A percentile compares a stretch with the other conserved stretches of the same genome.
phyloP scores from a whole-genome alignment of 2,888 invertebrate genomes.

The Melieria crassipennis region DNA sequence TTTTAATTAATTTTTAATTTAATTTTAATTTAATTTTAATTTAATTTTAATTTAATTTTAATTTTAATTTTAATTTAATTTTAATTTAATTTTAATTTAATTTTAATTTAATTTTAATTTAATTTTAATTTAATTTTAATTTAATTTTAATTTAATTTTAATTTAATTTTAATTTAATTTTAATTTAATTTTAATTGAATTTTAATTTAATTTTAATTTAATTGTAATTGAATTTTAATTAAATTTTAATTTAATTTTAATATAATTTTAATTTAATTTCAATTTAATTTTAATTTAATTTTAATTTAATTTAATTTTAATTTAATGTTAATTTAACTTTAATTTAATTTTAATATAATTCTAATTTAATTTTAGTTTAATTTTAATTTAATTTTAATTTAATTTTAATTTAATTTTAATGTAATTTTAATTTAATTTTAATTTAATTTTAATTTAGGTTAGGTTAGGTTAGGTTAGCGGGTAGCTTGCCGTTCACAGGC shows the following conservation, averaged over 20 bases:
- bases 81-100: slow-evolving; percentile 4
- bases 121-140: slow-evolving; percentile 4
- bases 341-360: slow-evolving; percentile 1
- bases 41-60: slow-evolving; percentile 6
- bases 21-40: slow-evolving; percentile 7
- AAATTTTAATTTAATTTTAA: slow-evolving; percentile 9
- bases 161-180: slow-evolving; percentile 4
- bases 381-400: background rate
- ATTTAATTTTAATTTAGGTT: too few species aligned
- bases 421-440: slow-evolving; percentile 8
- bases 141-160: background rate
- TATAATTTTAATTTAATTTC: slow-evolving; percentile 3
- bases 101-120: slow-evolving; percentile 9
- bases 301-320: background rate
- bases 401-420: slow-evolving; percentile 10
- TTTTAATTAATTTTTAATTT: slow-evolving; percentile 2
- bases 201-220: slow-evolving; percentile 8
- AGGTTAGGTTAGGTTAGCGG: background rate
- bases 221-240: slow-evolving; percentile 6
- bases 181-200: slow-evolving; percentile 8
- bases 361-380: background rate
- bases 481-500: too few species aligned
- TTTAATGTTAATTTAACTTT: background rate
- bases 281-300: slow-evolving; percentile 9
- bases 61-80: background rate